phyloP scores from a whole-genome alignment of 2,113 vertebrate species.

The Tragelaphus scriptus region DNA sequence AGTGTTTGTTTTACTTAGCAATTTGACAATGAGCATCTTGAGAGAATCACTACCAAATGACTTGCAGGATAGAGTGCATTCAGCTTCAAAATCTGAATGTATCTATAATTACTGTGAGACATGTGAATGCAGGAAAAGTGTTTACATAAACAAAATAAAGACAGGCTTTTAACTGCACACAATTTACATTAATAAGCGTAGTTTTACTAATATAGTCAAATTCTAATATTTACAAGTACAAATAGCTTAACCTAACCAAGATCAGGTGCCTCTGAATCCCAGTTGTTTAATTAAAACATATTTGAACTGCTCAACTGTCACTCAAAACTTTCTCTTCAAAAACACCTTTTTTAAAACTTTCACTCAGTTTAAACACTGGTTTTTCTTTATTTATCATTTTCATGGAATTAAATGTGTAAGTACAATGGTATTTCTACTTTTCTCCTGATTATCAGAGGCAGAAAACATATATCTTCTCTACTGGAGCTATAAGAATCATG shows the following conservation, averaged over 20 bases:
- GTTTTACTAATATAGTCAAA: conserved; percentile 55
- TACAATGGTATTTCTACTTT: not conserved
- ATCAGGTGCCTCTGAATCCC: conserved; percentile 18
- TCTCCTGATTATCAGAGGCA: not conserved
- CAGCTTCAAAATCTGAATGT: conserved; percentile 2
- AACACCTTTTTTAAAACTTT: not conserved
- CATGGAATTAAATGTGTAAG: not conserved
- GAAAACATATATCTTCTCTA: not conserved
- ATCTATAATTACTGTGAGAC: not conserved
- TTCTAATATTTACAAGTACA: conserved; percentile 50
- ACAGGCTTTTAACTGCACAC: conserved; percentile 2
- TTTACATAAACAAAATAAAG: conserved; percentile 49
- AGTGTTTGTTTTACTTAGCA: not conserved
- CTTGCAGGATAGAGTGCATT: not conserved
- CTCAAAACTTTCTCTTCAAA: not conserved
- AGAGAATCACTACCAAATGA: not conserved
- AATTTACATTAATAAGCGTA: conserved; percentile 53
- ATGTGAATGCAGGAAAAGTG: not conserved
- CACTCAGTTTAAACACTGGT: not conserved
- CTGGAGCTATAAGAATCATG: not conserved
- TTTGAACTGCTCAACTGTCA: not conserved
- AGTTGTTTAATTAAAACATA: conserved; percentile 36
- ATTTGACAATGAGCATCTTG: not conserved
- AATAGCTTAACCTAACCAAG: conserved; percentile 35
- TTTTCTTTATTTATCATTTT: not conserved